phyloP scores from a whole-genome alignment of 1,140 invertebrate species.

The Pseudoatta argentina region DNA sequence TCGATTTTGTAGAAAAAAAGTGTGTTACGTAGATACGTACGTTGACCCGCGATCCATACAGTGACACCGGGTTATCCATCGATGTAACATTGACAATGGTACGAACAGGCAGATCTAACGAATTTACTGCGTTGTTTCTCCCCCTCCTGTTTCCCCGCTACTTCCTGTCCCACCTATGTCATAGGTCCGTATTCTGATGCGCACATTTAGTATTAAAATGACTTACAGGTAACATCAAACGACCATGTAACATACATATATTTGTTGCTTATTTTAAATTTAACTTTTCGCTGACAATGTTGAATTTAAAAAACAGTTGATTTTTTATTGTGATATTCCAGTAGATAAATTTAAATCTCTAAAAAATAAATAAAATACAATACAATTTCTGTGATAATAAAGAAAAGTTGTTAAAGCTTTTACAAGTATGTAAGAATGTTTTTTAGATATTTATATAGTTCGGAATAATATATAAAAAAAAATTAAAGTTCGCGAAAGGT shows the following conservation, averaged over 20 bases:
- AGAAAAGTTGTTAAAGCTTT: too few relatives aligned
- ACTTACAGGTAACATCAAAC: background rate
- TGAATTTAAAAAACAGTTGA: too few relatives aligned
- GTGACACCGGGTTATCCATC: slow-evolving; percentile 39
- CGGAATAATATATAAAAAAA: too few relatives aligned
- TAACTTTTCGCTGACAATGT: background rate
- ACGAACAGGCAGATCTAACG: slow-evolving; percentile 60
- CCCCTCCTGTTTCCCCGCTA: background rate
- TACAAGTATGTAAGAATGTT: too few relatives aligned
- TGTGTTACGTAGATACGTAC: slow-evolving; percentile 48
- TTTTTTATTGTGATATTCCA: too few relatives aligned
- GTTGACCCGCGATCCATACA: slow-evolving; percentile 57
- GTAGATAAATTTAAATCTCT: too few relatives aligned
- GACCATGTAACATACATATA: background rate
- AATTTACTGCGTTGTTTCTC: slow-evolving; percentile 1
- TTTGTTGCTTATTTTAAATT: background rate
- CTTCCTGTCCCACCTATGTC: slow-evolving; percentile 66
- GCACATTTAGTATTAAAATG: slow-evolving; percentile 16
- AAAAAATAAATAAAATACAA: too few relatives aligned
- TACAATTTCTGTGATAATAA: too few relatives aligned
- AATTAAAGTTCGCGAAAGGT: too few relatives aligned
- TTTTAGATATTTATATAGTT: too few relatives aligned
- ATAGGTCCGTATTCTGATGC: background rate
- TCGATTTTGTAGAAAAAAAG: slow-evolving; percentile 32
- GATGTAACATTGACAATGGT: slow-evolving; percentile 73